phyloP scores from a whole-genome alignment of 64 coral and sea anemone genomes.

The Orbicella faveolata region DNA sequence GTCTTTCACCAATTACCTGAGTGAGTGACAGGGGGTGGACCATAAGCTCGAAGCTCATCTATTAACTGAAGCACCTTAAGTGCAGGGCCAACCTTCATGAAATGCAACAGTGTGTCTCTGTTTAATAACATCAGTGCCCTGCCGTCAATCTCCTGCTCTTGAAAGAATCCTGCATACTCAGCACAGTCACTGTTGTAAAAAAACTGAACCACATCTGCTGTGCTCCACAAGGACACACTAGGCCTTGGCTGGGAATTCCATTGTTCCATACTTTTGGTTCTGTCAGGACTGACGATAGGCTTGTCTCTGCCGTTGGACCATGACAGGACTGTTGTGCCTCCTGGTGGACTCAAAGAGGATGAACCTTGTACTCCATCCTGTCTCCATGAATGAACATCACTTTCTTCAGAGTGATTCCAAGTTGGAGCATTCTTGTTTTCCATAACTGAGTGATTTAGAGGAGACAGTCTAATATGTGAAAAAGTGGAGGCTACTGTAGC shows the following conservation, averaged over 20 bases:
- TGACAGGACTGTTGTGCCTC: background rate
- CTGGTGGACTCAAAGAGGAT: background rate
- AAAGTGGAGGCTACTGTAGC: background rate
- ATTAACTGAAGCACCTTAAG: constrained; percentile 49
- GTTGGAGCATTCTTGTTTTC: background rate
- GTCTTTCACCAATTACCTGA: background rate
- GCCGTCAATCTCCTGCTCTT: constrained; percentile 69
- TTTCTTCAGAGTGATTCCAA: background rate
- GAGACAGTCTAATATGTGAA: background rate
- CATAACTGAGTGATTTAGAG: background rate
- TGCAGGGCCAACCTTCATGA: constrained; percentile 56
- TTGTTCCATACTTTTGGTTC: background rate
- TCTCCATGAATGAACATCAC: background rate
- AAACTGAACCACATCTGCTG: constrained; percentile 45
- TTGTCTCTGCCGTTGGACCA: background rate
- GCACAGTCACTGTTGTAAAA: constrained; percentile 34
- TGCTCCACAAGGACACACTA: constrained; percentile 39
- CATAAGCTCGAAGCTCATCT: constrained; percentile 8
- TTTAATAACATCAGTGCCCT: constrained; percentile 55
- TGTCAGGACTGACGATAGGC: background rate
- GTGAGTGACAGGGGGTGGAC: background rate
- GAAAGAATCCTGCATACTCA: constrained; percentile 52
- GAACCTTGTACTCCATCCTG: background rate
- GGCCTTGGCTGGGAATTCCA: background rate
- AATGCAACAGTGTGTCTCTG: constrained; percentile 43